Base-by-base conservation (phyloP, 1,140 invertebrate genomes). In the Drosophila melanogaster region DNA sequence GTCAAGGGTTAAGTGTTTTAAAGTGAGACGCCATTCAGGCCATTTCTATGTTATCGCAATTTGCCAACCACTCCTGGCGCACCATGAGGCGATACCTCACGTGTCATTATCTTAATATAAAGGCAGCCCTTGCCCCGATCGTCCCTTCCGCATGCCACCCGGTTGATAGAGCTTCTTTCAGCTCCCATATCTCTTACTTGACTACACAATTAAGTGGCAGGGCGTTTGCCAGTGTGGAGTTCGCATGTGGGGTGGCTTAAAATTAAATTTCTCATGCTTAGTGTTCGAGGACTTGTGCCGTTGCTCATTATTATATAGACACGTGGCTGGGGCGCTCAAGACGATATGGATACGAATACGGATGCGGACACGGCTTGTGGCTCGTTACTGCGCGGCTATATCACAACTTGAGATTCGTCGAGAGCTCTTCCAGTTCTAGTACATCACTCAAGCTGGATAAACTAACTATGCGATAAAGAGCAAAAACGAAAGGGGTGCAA, bases 81-180 rank as follows among this genome's bases (percentile, higher is more conserved):
- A 57, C 70, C 53, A 56, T 19, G 73, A 43, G 74, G 41, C 64
- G 64, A 58, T 77, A 77, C 55, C 79, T 81, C 83, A 87, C 70
- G 79, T 86, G 83, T 86, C 83, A 86, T 86, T 87, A 86, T 86
- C 83, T 86, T 81, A 87, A 86, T 86, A 87, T 87, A 76, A 76
- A 86, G 70, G 58, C 83, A 76, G 55, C 44, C 59, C 64, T 26
- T 57, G 65, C 57, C 4, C 40, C 41, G 43, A 24, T 24, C 10
- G 12, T 37, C 7, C 19, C n/a, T 22, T 3, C 46, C 67, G 11
- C 46, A 5, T 14, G 7, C 47, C 47, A 2, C 24, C 41, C 43
- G 10, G 22, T 35, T 57, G 64, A 86, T 87, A 57, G 78, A 86
- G 83, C 69, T 87, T 74, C 81, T 86, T 87, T 86, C 58, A 81